Evolutionary conservation across 2,113 vertebrate genomes (phyloP).

Genomic region (Perca schrenkii): DNA sequence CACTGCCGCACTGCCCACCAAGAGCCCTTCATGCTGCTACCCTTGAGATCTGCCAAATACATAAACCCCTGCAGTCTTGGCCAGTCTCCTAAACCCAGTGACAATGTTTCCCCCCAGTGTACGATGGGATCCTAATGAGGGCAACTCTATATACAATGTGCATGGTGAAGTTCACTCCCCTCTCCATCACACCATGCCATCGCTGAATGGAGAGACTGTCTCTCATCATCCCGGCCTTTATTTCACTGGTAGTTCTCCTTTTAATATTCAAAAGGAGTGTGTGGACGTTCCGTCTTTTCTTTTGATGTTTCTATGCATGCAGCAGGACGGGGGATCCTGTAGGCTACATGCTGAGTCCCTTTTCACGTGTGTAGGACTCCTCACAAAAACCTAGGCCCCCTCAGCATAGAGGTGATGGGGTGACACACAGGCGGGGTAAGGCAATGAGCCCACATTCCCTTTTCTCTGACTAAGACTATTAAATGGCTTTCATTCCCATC

Average conservation of each 20-base stretch:
- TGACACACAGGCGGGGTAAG: conserved; percentile 56
- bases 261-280: conserved; percentile 82
- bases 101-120: conserved; percentile 57
- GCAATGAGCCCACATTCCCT: conserved; percentile 67
- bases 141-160: conserved; percentile 61
- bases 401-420: conserved; percentile 73
- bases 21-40: conserved; percentile 48
- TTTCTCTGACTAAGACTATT: conserved; percentile 79
- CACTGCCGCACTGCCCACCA: conserved; percentile 45
- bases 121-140: conserved; percentile 77
- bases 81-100: conserved; percentile 61
- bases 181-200: conserved; percentile 51
- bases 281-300: conserved; percentile 73
- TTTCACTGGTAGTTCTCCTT: conserved; percentile 62
- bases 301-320: conserved; percentile 73
- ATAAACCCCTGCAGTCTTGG: conserved; percentile 65
- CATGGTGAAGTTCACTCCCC: conserved; percentile 57
- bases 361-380: conserved; percentile 75
- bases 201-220: conserved; percentile 62
- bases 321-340: conserved; percentile 58
- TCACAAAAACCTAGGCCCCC: conserved; percentile 75
- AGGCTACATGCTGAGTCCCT: conserved; percentile 77
- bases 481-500: conserved; percentile 80
- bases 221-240: conserved; percentile 65
- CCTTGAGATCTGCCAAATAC: conserved; percentile 53